Percentiles rank a stretch among this genome's conserved stretches.
Conservation (phyloP, 1,140 invertebrate species). For the Meloidogyne hapla region DNA sequence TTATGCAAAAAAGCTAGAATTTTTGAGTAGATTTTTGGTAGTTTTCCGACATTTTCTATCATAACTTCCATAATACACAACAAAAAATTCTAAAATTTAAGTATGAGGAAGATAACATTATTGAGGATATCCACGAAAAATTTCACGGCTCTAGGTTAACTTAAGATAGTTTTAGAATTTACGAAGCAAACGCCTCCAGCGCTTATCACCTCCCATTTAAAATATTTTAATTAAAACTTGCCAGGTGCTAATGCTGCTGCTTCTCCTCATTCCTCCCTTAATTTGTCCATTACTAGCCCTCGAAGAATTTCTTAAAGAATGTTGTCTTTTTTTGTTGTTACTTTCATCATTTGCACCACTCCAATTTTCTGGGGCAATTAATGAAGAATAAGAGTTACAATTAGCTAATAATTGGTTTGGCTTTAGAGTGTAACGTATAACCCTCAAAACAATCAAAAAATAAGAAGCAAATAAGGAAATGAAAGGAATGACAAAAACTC, state of each 20-base stretch:
- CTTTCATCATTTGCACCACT: neutral
- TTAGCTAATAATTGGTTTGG: constrained; percentile 21
- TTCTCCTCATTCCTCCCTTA: neutral
- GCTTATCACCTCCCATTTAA: too few relatives aligned
- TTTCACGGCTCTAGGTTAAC: too few relatives aligned
- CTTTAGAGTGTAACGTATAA: constrained; percentile 44
- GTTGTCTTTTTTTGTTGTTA: neutral
- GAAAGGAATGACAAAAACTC: constrained; percentile 57
- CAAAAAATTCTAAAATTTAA: too few relatives aligned
- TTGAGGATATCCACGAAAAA: too few relatives aligned
- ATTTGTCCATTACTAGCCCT: neutral
- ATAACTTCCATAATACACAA: too few relatives aligned
- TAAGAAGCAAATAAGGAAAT: constrained; percentile 46
- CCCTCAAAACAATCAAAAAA: constrained; percentile 48
- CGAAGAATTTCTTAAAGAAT: neutral
- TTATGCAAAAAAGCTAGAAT: too few relatives aligned
- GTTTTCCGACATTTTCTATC: too few relatives aligned
- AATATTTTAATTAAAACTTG: too few relatives aligned
- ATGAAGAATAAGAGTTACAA: neutral
- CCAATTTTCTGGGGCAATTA: constrained; percentile 22
- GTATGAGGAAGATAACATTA: too few relatives aligned
- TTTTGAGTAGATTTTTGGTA: too few relatives aligned
- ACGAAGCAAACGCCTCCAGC: too few relatives aligned
- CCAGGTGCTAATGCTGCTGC: neutral
- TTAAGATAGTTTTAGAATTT: too few relatives aligned